Conservation (phyloP, 2,797 vertebrate genomes). For the Chaetodon trifasciatus region DNA sequence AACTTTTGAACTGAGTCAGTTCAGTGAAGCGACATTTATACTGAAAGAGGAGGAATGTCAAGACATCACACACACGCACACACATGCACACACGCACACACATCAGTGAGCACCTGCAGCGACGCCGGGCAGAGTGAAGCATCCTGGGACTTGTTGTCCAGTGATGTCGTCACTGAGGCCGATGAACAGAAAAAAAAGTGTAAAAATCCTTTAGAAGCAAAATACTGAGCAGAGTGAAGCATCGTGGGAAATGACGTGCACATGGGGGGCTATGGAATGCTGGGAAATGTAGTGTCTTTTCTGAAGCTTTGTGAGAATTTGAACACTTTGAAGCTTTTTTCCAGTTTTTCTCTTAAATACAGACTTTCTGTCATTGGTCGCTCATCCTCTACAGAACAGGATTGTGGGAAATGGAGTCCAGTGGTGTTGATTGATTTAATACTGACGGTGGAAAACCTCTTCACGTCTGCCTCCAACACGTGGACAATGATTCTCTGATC, state of each 20-base stretch:
- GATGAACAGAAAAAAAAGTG: slow-evolving; percentile 6
- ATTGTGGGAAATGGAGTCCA: slow-evolving; percentile 61
- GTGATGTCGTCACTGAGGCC: slow-evolving; percentile 41
- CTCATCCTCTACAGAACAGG: slow-evolving; percentile 1
- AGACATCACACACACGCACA: too few species aligned
- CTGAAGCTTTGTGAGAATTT: background rate
- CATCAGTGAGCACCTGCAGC: slow-evolving; percentile 31
- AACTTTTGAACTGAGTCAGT: too few species aligned
- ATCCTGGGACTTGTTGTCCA: slow-evolving; percentile 48
- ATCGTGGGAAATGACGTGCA: slow-evolving; percentile 25
- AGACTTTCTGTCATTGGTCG: slow-evolving; percentile 55
- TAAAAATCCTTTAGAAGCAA: background rate
- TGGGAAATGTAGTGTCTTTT: slow-evolving; percentile 36
- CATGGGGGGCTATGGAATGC: slow-evolving; percentile 15
- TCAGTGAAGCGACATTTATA: too few species aligned
- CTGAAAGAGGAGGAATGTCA: too few species aligned
- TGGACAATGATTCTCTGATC: too few species aligned
- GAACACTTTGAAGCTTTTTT: background rate
- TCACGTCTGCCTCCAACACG: too few species aligned
- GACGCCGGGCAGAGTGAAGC: slow-evolving; percentile 32
- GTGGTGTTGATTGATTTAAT: slow-evolving; percentile 12
- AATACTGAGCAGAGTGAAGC: slow-evolving; percentile 10
- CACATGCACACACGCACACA: too few species aligned
- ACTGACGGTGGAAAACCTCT: slow-evolving; percentile 21
- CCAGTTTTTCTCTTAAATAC: slow-evolving; percentile 38